These are phyloP conservation scores for Pandion haliaetus DNA, from an alignment of 2,113 vertebrate genomes.

Conservation along the genomic window DNA sequence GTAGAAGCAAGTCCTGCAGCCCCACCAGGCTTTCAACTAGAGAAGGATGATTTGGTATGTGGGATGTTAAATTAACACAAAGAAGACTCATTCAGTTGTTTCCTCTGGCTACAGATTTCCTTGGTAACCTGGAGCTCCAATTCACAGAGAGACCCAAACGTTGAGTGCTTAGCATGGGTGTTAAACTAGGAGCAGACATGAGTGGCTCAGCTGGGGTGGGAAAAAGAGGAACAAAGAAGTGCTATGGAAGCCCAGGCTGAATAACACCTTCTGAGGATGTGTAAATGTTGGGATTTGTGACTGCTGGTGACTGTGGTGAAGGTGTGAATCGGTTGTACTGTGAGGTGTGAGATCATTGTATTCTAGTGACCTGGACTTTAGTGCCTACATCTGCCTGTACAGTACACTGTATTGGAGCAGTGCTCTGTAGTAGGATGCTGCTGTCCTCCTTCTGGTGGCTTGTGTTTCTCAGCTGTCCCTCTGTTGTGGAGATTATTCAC, in stretches of 20 bases:
- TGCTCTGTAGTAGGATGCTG: neutral
- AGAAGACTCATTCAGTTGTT: neutral
- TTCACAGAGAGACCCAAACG: neutral
- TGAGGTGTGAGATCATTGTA: neutral
- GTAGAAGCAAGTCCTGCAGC: neutral
- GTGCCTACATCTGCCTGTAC: neutral
- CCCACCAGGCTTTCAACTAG: neutral
- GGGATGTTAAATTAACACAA: neutral
- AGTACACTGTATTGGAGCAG: neutral
- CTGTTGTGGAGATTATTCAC: neutral
- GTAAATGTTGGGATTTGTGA: neutral
- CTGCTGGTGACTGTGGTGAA: neutral
- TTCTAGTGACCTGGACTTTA: neutral
- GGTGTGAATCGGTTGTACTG: neutral
- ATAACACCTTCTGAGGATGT: neutral
- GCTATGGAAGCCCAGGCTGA: neutral
- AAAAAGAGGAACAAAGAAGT: neutral
- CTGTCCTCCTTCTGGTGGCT: neutral
- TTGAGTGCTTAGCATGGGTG: neutral
- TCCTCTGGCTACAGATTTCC: neutral
- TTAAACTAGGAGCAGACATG: neutral
- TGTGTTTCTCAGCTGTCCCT: neutral
- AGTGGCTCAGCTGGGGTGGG: neutral
- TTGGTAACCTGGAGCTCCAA: neutral
- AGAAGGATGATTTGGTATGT: neutral